Conservation (phyloP, 2,888 invertebrate species). For the Spisula subtruncata region DNA sequence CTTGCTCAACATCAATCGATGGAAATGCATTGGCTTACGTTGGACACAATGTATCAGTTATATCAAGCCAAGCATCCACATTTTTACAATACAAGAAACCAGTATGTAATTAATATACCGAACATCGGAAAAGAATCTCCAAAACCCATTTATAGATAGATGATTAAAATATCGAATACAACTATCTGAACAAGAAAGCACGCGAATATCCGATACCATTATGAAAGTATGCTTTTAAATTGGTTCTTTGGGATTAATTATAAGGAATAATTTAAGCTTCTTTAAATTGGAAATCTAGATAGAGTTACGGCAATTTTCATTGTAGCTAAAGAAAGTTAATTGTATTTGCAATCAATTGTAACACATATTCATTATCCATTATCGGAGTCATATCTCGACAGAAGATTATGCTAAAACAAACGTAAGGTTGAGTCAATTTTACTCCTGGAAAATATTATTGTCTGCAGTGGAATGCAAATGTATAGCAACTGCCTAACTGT, state of each 20-base stretch:
- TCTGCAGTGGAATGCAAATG: not conserved
- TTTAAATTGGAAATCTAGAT: constrained; percentile 45
- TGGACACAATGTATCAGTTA: not conserved
- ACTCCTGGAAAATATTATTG: not conserved
- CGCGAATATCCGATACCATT: constrained; percentile 42
- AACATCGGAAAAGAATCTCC: not conserved
- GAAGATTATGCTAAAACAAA: not conserved
- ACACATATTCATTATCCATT: constrained; percentile 40
- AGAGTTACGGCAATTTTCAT: constrained; percentile 42
- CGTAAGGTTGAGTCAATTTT: not conserved
- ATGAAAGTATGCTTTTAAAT: constrained; percentile 51
- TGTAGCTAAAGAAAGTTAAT: constrained; percentile 39
- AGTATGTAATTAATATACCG: constrained; percentile 1
- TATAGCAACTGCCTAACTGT: not conserved
- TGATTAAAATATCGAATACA: constrained; percentile 8
- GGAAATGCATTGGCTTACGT: not conserved
- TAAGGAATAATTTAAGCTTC: constrained; percentile 44
- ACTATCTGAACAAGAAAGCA: constrained; percentile 17
- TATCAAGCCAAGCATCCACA: not conserved
- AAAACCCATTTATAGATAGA: not conserved
- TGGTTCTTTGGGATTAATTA: constrained; percentile 51
- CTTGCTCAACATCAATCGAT: constrained; percentile 8
- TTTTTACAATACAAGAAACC: not conserved
- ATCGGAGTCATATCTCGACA: not conserved
- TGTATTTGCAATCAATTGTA: constrained; percentile 38